These are phyloP conservation scores for Pseudoatta argentina DNA, from an alignment of 1,140 invertebrate genomes.

Conservation along the genomic window DNA sequence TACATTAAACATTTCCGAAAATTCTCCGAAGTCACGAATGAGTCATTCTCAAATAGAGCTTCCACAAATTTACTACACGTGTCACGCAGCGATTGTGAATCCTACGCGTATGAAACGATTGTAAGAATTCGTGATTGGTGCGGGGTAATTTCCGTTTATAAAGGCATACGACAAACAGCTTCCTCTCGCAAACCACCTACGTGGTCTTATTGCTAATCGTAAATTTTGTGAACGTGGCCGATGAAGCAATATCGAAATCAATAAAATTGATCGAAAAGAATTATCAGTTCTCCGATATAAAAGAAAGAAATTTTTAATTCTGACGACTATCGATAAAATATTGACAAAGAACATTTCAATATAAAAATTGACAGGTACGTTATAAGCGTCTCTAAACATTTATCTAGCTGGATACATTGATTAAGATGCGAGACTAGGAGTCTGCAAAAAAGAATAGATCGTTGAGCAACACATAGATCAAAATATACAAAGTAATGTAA, in stretches of 20 bases:
- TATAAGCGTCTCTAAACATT: background rate
- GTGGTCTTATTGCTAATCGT: conserved; percentile 39
- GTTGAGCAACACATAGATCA: background rate
- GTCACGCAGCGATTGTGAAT: background rate
- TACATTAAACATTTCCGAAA: background rate
- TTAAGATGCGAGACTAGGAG: background rate
- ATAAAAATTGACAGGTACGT: background rate
- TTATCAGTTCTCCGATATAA: too few relatives aligned
- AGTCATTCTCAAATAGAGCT: conserved; percentile 43
- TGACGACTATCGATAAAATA: background rate
- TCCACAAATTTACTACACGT: conserved; percentile 47
- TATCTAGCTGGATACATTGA: background rate
- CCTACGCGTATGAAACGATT: conserved; percentile 27
- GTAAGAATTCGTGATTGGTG: conserved; percentile 48
- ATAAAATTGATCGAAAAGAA: background rate
- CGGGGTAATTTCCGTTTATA: conserved; percentile 65
- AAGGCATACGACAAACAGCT: conserved; percentile 73
- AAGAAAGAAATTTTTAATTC: background rate
- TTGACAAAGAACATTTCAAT: background rate
- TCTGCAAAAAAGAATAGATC: background rate
- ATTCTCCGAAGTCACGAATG: conserved; percentile 18
- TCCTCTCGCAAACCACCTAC: conserved; percentile 72
- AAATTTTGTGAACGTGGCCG: conserved; percentile 28
- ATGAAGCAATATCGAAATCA: background rate
- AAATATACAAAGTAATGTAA: background rate